Conservation (phyloP, 2,888 invertebrate genomes). For the Drosophila phalerata region DNA sequence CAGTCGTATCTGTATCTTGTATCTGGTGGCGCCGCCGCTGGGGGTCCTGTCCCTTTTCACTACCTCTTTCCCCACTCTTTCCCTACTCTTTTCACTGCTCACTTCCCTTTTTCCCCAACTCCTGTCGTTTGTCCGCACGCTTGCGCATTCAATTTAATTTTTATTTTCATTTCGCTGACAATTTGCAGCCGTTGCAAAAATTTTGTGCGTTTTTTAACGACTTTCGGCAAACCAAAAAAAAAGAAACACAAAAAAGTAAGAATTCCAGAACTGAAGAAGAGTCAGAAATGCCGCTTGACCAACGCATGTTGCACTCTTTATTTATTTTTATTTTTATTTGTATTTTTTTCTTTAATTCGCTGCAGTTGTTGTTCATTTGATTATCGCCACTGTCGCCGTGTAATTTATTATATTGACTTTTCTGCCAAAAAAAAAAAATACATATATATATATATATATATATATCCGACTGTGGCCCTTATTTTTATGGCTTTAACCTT, state of each 20-base stretch:
- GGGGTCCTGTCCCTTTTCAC: constrained; percentile 68
- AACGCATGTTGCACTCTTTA: constrained; percentile 76
- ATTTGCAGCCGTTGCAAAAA: constrained; percentile 73
- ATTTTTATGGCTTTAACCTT: constrained; percentile 82
- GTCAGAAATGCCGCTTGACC: constrained; percentile 52
- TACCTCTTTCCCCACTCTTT: constrained; percentile 1
- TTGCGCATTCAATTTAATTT: constrained; percentile 78
- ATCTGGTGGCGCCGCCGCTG: constrained; percentile 80
- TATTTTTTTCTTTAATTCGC: constrained; percentile 9
- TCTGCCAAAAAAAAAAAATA: constrained; percentile 6
- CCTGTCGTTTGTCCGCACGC: constrained; percentile 60
- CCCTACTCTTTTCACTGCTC: neutral
- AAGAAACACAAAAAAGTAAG: constrained; percentile 13
- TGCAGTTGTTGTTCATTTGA: constrained; percentile 71
- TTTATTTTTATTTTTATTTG: constrained; percentile 17
- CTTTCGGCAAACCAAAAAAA: constrained; percentile 42
- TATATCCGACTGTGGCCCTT: constrained; percentile 50
- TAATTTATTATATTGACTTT: constrained; percentile 82
- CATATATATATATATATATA: neutral
- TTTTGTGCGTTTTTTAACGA: constrained; percentile 73
- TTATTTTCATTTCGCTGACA: constrained; percentile 74
- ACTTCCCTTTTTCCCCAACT: constrained; percentile 2
- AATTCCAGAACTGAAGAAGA: constrained; percentile 13
- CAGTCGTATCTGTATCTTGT: constrained; percentile 73
- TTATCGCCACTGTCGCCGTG: constrained; percentile 81